Conservation (phyloP, 2,888 invertebrate genomes). For the Tetranychus piercei region DNA sequence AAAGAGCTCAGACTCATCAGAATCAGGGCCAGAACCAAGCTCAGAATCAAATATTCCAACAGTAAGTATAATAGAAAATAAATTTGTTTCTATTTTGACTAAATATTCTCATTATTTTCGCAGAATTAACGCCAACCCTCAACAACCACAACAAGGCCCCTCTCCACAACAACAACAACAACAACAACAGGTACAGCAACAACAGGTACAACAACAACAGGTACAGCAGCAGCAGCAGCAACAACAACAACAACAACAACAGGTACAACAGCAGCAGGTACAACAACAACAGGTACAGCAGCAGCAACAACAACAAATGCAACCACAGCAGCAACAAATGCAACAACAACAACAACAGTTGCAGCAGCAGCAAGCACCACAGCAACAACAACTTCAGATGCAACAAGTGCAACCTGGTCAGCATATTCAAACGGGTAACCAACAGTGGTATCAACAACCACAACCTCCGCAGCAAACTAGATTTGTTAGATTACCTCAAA, state of each 20-base stretch:
- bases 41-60: constrained; percentile 1
- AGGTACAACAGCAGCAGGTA: constrained; percentile 29
- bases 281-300: constrained; percentile 31
- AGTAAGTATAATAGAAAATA: constrained; percentile 8
- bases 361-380: constrained; percentile 30
- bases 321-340: constrained; percentile 19
- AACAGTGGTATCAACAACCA: background rate
- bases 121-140: background rate
- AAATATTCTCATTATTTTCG: background rate
- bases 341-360: constrained; percentile 30
- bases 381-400: constrained; percentile 29
- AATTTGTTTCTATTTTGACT: background rate
- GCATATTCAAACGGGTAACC: background rate
- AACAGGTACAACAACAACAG: background rate
- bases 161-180: background rate
- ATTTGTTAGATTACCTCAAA: background rate
- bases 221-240: constrained; percentile 27
- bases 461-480: background rate
- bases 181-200: background rate
- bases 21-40: background rate
- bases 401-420: constrained; percentile 1
- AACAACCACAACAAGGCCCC: background rate
- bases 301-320: constrained; percentile 15
- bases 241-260: constrained; percentile 27
- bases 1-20: constrained; percentile 36